A percentile compares a stretch with the other conserved stretches of the same genome.
These are phyloP conservation scores for Dryococelus australis DNA, from an alignment of 2,888 invertebrate genomes.

Conservation along the genomic window DNA sequence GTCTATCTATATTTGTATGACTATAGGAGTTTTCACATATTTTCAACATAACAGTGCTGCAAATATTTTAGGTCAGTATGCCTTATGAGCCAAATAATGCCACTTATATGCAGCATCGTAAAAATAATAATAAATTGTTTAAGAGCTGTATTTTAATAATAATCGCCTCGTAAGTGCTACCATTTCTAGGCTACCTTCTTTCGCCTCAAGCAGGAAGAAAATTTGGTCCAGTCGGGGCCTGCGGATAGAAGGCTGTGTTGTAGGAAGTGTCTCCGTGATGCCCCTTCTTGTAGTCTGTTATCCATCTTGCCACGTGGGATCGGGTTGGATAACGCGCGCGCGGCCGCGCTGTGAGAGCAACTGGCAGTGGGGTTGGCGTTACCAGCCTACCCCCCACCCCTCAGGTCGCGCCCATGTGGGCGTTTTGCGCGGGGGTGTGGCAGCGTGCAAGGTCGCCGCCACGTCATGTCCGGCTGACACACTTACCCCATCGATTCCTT, in stretches of 20 bases:
- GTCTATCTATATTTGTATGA: too few species aligned
- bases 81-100: too few species aligned
- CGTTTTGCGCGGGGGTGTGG: background rate
- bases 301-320: background rate
- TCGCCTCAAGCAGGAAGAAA: background rate
- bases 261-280: background rate
- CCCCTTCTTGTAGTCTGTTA: background rate
- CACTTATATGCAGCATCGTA: too few species aligned
- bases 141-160: too few species aligned
- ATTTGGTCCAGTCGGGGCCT: background rate
- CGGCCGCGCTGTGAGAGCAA: background rate
- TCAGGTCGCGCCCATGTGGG: background rate
- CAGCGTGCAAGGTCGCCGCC: background rate
- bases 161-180: too few species aligned
- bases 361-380: background rate
- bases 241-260: background rate
- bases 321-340: background rate
- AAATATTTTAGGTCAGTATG: too few species aligned
- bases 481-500: constrained; percentile 5
- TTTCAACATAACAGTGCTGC: too few species aligned
- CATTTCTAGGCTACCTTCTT: background rate
- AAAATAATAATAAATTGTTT: too few species aligned
- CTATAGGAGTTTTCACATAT: too few species aligned
- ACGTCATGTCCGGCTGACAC: background rate
- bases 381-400: background rate